These are phyloP conservation scores for Trichopoda pennipes DNA, from an alignment of 2,888 invertebrate species.

Conservation along the genomic window DNA sequence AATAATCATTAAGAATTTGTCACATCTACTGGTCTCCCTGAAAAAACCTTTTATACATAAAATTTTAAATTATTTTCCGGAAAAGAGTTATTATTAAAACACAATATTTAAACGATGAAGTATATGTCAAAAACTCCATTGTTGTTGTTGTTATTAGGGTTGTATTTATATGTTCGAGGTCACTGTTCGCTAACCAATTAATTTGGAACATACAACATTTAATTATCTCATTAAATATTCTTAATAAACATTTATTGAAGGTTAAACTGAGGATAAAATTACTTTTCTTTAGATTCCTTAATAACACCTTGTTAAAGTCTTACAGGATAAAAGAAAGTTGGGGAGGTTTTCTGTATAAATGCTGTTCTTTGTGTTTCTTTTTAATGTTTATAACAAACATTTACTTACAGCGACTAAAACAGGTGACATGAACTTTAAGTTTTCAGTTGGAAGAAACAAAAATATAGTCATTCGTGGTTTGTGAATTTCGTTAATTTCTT, in stretches of 20 bases:
- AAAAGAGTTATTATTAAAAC: background rate
- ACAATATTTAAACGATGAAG: background rate
- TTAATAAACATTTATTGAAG: background rate
- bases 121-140: background rate
- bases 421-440: too few species aligned
- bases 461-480: background rate
- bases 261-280: background rate
- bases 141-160: too few species aligned
- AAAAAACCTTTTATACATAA: background rate
- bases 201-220: background rate
- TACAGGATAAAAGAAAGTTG: background rate
- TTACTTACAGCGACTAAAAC: too few species aligned
- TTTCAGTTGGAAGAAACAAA: background rate
- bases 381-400: too few species aligned
- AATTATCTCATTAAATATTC: background rate
- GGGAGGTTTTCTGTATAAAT: too few species aligned
- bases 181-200: background rate
- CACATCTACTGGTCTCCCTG: too few species aligned
- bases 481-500: background rate
- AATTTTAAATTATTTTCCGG: background rate
- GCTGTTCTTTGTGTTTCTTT: too few species aligned
- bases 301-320: background rate
- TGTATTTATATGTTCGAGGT: too few species aligned
- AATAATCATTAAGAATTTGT: too few species aligned
- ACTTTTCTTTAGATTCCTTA: background rate